Evolutionary conservation across 2,113 vertebrate species (phyloP), one percentile per base, ranked within the genome.

Genomic region (Dermatemys mawii): DNA sequence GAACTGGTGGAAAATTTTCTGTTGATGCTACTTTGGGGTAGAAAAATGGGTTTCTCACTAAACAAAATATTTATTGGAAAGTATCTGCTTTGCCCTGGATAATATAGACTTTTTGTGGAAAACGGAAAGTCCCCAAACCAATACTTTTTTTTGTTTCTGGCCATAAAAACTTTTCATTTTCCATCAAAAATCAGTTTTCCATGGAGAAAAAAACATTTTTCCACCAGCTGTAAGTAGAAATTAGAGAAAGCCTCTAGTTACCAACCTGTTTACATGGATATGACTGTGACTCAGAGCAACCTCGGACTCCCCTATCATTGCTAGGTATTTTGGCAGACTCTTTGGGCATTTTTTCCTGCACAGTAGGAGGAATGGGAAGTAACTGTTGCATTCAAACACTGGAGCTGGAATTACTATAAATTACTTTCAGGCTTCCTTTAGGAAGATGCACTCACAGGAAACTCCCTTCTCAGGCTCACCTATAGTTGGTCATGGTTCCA

Each of bases 351-450:
- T 95, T 91, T 96, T 21, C 86, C 88, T 87, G 84, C 88, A 90
- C 91, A 89, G 96, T 86, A 96, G 96, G 92, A 96, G 91, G 84
- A 96, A 93, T 97, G 89, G 93, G 94, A 97, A 97, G 91, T 88
- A 89, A 93, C n/a, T 57, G 91, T 90, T 96, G 84, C 90, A 89
- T 95, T 95, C 93, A 95, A 90, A 87, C 94, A 87, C 93, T 96
- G 94, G 94, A 95, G 95, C 93, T 94, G 93, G 81, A 90, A 83
- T 93, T 94, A 78, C 83, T 92, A 90, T 86, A 93, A 92, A 97
- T 95, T 93, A 93, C 85, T 87, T 92, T 93, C 94, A 96, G 94
- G 96, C 91, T 96, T 96, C 95, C 91, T 50, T 75, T 96, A 93
- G 95, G 88, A 97, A 92, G 88, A 93, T 67, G 81, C 88, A 87